These are phyloP conservation scores for Dysdera silvatica DNA, from an alignment of 1,140 invertebrate species.

Conservation along the genomic window DNA sequence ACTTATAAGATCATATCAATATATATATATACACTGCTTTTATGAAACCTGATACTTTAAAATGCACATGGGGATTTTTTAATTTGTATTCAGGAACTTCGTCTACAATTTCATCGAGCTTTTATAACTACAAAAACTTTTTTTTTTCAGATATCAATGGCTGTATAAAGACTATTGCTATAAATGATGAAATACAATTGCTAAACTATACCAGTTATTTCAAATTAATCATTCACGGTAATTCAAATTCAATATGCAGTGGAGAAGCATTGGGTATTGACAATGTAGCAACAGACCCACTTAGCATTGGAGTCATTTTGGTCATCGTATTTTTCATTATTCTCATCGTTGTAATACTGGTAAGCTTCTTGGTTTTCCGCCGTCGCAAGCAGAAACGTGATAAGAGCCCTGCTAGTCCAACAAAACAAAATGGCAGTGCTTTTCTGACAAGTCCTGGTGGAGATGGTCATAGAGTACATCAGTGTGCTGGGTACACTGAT, in stretches of 20 bases:
- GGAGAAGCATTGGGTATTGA: conserved; percentile 50
- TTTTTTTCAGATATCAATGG: conserved; percentile 63
- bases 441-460: conserved; percentile 21
- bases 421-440: conserved; percentile 30
- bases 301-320: conserved; percentile 81
- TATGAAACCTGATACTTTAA: too few species aligned
- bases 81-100: neutral
- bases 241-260: conserved; percentile 49
- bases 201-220: conserved; percentile 75
- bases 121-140: neutral
- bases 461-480: conserved; percentile 36
- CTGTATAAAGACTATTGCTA: conserved; percentile 77
- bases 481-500: conserved; percentile 42
- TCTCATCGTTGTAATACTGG: conserved; percentile 73
- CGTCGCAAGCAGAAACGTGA: conserved; percentile 29
- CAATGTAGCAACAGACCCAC: conserved; percentile 67
- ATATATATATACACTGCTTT: too few species aligned
- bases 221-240: conserved; percentile 56
- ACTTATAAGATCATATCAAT: too few species aligned
- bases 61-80: too few species aligned
- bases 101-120: neutral
- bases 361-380: conserved; percentile 76
- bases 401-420: neutral
- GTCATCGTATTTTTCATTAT: conserved; percentile 91
- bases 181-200: conserved; percentile 81